phyloP scores from a whole-genome alignment of 1,140 invertebrate species.

The Tribolium castaneum region DNA sequence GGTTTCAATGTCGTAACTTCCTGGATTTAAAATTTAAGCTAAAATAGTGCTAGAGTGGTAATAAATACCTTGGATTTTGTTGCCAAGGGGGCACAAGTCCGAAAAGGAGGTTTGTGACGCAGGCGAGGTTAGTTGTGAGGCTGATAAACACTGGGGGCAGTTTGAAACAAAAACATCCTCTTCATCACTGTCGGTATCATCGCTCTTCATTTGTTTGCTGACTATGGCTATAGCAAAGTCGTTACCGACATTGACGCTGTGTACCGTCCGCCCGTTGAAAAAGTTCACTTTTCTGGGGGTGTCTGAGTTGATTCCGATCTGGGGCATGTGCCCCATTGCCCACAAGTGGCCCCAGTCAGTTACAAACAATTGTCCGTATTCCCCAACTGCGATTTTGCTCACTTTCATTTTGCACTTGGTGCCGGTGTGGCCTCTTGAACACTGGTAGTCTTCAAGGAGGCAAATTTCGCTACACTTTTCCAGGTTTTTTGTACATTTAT shows the following conservation, averaged over 20 bases:
- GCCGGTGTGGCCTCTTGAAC: conserved; percentile 73
- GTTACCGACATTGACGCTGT: conserved; percentile 72
- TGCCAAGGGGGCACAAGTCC: conserved; percentile 65
- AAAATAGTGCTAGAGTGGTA: neutral
- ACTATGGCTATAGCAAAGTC: conserved; percentile 77
- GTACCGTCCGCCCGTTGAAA: conserved; percentile 74
- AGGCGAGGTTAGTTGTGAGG: conserved; percentile 66
- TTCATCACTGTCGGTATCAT: conserved; percentile 72
- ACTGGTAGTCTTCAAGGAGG: conserved; percentile 73
- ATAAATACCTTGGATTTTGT: conserved; percentile 62
- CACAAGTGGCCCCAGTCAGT: conserved; percentile 78
- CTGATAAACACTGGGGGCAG: conserved; percentile 72
- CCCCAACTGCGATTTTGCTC: conserved; percentile 70
- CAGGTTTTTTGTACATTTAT: conserved; percentile 69
- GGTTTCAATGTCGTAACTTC: conserved; percentile 66
- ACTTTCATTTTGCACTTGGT: conserved; percentile 72
- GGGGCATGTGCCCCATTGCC: conserved; percentile 78
- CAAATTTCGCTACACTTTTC: conserved; percentile 70
- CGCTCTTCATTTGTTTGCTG: conserved; percentile 68
- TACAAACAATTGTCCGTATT: conserved; percentile 73
- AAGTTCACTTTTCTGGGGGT: conserved; percentile 75
- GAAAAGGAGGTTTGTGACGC: conserved; percentile 65
- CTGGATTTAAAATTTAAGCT: conserved; percentile 29
- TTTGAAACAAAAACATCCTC: conserved; percentile 72
- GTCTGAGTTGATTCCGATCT: conserved; percentile 72